phyloP scores from a whole-genome alignment of 2,113 vertebrate genomes.

The Nothobranchius furzeri region DNA sequence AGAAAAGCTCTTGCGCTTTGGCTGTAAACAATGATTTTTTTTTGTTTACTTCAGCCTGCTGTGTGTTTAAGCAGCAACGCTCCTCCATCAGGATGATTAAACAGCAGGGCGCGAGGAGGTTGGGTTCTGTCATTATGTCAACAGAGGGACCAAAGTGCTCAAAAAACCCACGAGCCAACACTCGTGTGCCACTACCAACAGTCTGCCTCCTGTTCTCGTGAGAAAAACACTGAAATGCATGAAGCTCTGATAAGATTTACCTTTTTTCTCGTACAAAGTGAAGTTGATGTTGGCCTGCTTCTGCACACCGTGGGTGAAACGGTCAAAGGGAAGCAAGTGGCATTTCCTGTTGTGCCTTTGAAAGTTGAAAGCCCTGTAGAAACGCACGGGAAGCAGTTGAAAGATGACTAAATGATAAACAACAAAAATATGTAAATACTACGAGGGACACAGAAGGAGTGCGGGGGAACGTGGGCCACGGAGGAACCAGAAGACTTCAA shows the following conservation, averaged over 20 bases:
- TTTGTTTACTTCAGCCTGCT: constrained; percentile 57
- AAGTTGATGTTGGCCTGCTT: constrained; percentile 85
- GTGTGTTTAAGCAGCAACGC: constrained; percentile 44
- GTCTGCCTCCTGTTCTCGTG: constrained; percentile 15
- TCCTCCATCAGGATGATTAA: constrained; percentile 22
- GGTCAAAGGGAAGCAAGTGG: constrained; percentile 93
- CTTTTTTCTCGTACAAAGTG: constrained; percentile 96
- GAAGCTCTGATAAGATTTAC: constrained; percentile 69
- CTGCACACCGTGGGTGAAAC: constrained; percentile 87
- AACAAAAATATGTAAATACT: constrained; percentile 59
- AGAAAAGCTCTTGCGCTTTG: constrained; percentile 23
- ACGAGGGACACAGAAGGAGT: background rate
- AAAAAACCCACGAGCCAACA: background rate
- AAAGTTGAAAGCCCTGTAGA: constrained; percentile 79
- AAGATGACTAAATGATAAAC: constrained; percentile 52
- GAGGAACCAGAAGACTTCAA: constrained; percentile 5
- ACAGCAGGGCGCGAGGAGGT: constrained; percentile 9
- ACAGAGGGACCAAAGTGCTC: constrained; percentile 37
- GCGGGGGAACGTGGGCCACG: background rate
- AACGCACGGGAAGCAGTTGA: constrained; percentile 43
- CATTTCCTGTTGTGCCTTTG: constrained; percentile 81
- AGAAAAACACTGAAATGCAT: constrained; percentile 10
- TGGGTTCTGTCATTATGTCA: constrained; percentile 50
- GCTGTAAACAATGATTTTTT: constrained; percentile 66
- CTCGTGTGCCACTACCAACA: constrained; percentile 16